Conservation (phyloP, 1,140 invertebrate species). For the Aphelenchoides besseyi region DNA sequence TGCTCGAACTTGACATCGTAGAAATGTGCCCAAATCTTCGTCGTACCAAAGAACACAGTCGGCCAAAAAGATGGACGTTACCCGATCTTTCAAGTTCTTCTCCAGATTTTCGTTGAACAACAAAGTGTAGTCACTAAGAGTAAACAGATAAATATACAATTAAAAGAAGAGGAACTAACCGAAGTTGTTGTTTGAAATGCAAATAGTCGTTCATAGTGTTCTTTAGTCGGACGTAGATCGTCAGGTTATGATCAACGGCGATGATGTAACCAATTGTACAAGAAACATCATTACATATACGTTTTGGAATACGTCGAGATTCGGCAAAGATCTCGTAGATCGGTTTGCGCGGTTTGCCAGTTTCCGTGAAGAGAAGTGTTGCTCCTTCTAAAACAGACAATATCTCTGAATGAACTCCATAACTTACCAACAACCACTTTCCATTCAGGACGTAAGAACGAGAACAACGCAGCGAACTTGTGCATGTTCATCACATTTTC, state of each 20-base stretch:
- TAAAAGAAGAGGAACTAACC: neutral
- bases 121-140: neutral
- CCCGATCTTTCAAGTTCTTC: neutral
- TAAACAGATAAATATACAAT: neutral
- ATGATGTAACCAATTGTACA: too few relatives aligned
- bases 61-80: neutral
- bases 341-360: neutral
- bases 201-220: too few relatives aligned
- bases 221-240: too few relatives aligned
- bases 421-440: neutral
- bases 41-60: neutral
- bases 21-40: neutral
- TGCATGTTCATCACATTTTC: slow-evolving; percentile 1
- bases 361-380: neutral
- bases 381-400: neutral
- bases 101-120: neutral
- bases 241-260: too few relatives aligned
- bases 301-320: neutral
- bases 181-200: too few relatives aligned
- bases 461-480: neutral
- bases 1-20: neutral
- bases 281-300: too few relatives aligned
- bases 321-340: neutral
- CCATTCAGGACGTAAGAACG: neutral
- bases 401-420: neutral